These are phyloP conservation scores for Bubo scandiacus DNA, from an alignment of 2,113 vertebrate species.

Conservation along the genomic window DNA sequence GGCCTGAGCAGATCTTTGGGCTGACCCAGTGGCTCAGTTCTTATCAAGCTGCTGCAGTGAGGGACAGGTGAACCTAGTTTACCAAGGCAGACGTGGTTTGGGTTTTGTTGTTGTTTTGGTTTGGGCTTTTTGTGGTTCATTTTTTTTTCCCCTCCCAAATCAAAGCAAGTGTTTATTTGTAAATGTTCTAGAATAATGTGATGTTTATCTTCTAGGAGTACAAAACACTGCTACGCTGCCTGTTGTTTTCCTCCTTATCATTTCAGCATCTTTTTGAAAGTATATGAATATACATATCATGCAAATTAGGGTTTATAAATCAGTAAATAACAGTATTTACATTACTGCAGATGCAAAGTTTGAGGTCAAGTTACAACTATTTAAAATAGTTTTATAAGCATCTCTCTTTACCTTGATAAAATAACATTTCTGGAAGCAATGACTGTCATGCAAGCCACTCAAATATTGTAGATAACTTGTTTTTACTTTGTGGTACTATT, in stretches of 20 bases:
- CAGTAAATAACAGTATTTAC: not conserved
- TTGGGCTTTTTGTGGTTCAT: not conserved
- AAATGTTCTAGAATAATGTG: not conserved
- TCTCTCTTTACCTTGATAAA: not conserved
- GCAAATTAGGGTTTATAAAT: constrained; percentile 22
- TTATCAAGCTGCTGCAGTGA: not conserved
- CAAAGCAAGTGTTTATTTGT: not conserved
- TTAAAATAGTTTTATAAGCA: not conserved
- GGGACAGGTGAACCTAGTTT: not conserved
- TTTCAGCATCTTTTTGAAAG: not conserved
- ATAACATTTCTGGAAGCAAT: not conserved
- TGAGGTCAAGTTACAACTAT: not conserved
- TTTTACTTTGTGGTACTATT: not conserved
- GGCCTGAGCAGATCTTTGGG: not conserved
- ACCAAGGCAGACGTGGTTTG: not conserved
- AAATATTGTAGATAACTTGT: not conserved
- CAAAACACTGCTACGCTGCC: not conserved
- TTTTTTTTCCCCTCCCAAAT: not conserved
- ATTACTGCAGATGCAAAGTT: not conserved
- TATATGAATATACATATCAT: constrained; percentile 8
- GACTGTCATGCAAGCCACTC: not conserved
- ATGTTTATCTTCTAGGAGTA: constrained; percentile 3
- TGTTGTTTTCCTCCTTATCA: constrained; percentile 11
- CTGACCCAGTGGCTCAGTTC: not conserved
- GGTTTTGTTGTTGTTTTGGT: not conserved